Evolutionary conservation across 2,113 vertebrate species (phyloP).

Genomic region (Oryzias javanicus): DNA sequence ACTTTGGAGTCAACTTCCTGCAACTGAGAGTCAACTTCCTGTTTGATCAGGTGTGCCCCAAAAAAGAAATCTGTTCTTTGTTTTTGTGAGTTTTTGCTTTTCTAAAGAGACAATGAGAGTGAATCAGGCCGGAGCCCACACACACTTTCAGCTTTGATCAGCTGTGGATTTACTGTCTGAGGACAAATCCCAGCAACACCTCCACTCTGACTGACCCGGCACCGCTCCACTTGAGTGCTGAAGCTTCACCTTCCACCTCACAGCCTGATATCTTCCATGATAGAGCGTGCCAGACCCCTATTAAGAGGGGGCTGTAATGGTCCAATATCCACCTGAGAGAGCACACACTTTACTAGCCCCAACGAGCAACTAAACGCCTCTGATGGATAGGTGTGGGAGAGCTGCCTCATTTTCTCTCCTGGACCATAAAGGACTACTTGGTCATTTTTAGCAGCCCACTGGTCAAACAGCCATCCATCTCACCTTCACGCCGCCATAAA

Average conservation of each 20-base stretch:
- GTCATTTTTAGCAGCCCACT: slow-evolving; percentile 68
- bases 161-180: slow-evolving; percentile 13
- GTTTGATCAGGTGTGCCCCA: no score
- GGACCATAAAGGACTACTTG: slow-evolving; percentile 54
- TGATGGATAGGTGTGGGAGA: slow-evolving; percentile 68
- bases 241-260: slow-evolving; percentile 47
- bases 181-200: slow-evolving; percentile 14
- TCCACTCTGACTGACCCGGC: background rate
- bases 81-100: no score
- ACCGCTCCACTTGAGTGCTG: slow-evolving; percentile 24
- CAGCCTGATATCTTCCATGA: slow-evolving; percentile 24
- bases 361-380: slow-evolving; percentile 65
- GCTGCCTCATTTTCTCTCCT: slow-evolving; percentile 66
- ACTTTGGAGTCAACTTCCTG: no score
- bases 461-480: slow-evolving; percentile 71
- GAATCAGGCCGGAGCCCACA: no score
- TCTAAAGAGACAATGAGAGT: no score
- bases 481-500: slow-evolving; percentile 57
- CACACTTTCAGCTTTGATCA: slow-evolving; percentile 1
- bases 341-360: slow-evolving; percentile 65
- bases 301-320: slow-evolving; percentile 56
- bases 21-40: no score
- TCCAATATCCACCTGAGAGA: slow-evolving; percentile 60
- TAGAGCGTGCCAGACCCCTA: slow-evolving; percentile 23
- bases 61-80: no score